These are phyloP conservation scores for Lacerta agilis DNA, from an alignment of 2,797 vertebrate species.

Conservation along the genomic window DNA sequence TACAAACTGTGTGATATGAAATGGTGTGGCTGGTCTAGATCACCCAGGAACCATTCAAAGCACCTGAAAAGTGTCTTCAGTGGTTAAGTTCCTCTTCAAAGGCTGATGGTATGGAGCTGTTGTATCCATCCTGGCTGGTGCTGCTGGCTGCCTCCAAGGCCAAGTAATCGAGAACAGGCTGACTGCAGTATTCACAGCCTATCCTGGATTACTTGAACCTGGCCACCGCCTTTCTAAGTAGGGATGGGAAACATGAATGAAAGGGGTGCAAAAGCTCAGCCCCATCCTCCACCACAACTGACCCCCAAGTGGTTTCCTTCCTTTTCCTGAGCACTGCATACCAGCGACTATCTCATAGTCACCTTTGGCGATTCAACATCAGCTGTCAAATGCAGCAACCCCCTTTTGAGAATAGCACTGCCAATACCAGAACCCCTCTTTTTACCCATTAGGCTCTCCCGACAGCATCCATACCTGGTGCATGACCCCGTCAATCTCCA, in stretches of 20 bases:
- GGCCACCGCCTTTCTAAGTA: constrained; percentile 77
- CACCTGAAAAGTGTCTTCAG: neutral
- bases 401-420: accelerated
- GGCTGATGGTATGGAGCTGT: neutral
- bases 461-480: constrained; percentile 86
- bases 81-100: neutral
- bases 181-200: constrained; percentile 90
- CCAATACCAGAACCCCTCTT: neutral
- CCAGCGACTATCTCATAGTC: neutral
- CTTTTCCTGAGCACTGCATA: neutral
- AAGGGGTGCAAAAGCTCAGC: neutral
- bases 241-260: neutral
- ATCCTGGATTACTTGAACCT: constrained; percentile 99
- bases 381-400: too few species aligned
- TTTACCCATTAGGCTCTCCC: neutral
- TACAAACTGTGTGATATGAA: neutral
- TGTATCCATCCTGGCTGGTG: constrained; percentile 8
- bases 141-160: constrained; percentile 83
- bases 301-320: neutral
- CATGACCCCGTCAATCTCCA: constrained; percentile 96
- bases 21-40: neutral
- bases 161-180: constrained; percentile 98
- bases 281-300: neutral
- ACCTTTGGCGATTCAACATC: neutral
- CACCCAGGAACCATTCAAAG: neutral